A percentile compares a stretch with the other conserved stretches of the same genome.
Conservation (phyloP, 2,797 vertebrate genomes). For the Schizothorax lantsangensis region DNA sequence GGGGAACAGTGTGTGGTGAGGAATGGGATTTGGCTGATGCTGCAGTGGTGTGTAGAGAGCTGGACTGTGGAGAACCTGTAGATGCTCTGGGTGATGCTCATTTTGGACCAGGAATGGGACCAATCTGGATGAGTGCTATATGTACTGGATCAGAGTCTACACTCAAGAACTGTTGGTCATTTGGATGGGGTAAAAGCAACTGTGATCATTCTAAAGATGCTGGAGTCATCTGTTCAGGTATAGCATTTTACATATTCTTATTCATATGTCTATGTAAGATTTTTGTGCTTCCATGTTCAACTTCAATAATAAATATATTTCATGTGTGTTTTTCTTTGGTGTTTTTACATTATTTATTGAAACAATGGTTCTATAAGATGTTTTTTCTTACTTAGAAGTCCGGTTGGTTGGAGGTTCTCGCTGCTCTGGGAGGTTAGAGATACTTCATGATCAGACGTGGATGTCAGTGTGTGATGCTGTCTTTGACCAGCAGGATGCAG, state of each 20-base stretch:
- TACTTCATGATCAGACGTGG: neutral
- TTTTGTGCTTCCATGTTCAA: neutral
- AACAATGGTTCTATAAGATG: no score
- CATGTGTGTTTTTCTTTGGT: neutral
- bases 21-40: no score
- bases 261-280: neutral
- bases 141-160: no score
- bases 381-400: neutral
- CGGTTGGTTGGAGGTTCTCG: neutral
- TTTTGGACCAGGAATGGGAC: no score
- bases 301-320: neutral
- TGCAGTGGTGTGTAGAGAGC: no score
- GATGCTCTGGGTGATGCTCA: no score
- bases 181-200: accelerated
- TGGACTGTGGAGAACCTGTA: neutral
- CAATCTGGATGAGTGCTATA: no score
- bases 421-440: neutral
- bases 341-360: neutral
- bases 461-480: neutral
- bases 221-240: slow-evolving; percentile 12
- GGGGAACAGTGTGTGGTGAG: no score
- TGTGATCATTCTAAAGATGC: neutral
- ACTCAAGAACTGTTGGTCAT: neutral
- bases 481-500: no score
- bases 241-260: neutral